Evolutionary conservation across 1,140 invertebrate species (phyloP).

Genomic region (Lasioglossum albipes): DNA sequence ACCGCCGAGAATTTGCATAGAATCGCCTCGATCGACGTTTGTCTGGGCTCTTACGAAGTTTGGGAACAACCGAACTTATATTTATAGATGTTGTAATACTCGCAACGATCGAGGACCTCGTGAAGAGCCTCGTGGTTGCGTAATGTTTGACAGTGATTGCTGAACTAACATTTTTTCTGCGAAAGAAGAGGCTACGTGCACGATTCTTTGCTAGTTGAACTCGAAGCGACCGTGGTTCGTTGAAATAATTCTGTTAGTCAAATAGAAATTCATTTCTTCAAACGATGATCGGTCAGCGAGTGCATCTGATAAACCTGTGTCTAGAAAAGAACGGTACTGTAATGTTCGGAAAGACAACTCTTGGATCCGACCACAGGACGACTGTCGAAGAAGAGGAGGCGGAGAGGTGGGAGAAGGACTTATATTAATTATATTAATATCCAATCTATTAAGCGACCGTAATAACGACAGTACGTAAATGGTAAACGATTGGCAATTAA

Average conservation of each 20-base stretch:
- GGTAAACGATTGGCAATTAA: neutral
- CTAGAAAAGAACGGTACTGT: no score
- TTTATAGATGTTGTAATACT: neutral
- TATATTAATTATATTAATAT: neutral
- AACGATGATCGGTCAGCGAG: no score
- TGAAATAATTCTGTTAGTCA: no score
- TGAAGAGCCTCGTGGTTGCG: neutral
- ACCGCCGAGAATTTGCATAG: neutral
- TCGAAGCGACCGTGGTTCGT: no score
- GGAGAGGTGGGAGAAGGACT: neutral
- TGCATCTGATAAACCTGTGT: no score
- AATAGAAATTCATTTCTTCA: no score
- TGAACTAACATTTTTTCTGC: neutral
- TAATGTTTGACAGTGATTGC: constrained; percentile 8
- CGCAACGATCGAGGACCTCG: neutral
- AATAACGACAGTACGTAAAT: neutral
- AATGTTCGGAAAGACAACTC: no score
- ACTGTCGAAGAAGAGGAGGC: no score
- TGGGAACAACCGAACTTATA: neutral
- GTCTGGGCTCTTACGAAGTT: neutral
- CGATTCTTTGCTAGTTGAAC: no score
- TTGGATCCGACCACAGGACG: no score
- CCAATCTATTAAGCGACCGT: neutral
- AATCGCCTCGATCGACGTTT: neutral
- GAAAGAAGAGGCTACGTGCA: no score